Base-by-base conservation (phyloP, 2,797 vertebrate genomes). In the Platalea minor region DNA sequence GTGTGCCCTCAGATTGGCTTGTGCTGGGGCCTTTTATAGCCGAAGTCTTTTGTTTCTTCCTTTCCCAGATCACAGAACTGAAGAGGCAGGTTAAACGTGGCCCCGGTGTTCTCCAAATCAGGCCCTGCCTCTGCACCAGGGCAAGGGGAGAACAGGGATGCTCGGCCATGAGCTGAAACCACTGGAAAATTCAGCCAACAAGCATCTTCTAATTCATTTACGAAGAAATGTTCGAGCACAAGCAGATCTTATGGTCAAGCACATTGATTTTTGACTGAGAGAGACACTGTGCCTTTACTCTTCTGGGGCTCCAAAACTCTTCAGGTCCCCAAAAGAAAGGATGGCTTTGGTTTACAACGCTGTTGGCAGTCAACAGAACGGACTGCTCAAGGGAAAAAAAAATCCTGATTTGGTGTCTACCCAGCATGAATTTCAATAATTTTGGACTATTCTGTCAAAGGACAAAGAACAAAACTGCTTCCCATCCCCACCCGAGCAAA, bases 1-100 rank as follows among this genome's bases (percentile, higher is more conserved):
- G 77, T 89, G 91, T 97, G 98, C 98, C 98, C 97, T 97, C 89
- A 69, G 97, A 98, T 17, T 56, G 91, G 91, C 85, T 95, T 51
- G 43, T 93, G 83, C 75, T 67, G 50, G 57, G 20, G 64, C 41
- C 60, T 91, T 87, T 57, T 10, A 17, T 7, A 50, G 69, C 43
- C 3, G 3, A 77, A 11, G 39, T 77, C 79, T 96, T 95, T 95
- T 88, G 85, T 94, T 83, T 57, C 83, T 81, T 78, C 50, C 72
- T 73, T 67, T 81, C 35, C 50, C 59, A 61, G 63, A 7, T 10
- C 24, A 5, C 5, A 6, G 4, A n/a, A 17, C 41, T 24, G 17
- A 57, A 83, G 60, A 39, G 14, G 5, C 23, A 77, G 39, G 60
- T 67, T 45, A 37, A 92, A 80, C 7, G 0, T 13, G 15, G 69